Conservation (phyloP, 2,888 invertebrate genomes). For the Drosophila ochracea region DNA sequence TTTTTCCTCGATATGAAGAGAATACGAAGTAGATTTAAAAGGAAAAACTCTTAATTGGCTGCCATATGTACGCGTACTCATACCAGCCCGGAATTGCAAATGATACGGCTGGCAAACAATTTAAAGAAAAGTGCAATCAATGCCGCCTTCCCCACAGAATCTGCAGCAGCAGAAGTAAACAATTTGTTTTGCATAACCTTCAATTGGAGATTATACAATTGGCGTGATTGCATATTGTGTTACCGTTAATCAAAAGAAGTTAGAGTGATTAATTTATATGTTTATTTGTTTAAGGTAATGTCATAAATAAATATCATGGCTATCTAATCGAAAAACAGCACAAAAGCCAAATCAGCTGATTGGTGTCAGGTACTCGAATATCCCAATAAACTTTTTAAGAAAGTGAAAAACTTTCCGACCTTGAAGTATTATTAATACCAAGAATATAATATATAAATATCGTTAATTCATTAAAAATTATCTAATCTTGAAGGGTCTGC, state of each 20-base stretch:
- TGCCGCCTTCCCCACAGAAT: background rate
- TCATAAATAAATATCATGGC: slow-evolving; percentile 69
- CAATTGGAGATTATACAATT: slow-evolving; percentile 16
- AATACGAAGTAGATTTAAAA: background rate
- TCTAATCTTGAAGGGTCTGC: slow-evolving; percentile 33
- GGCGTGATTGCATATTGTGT: slow-evolving; percentile 13
- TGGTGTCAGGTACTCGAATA: background rate
- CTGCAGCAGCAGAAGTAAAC: slow-evolving; percentile 27
- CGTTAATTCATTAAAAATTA: slow-evolving; percentile 28
- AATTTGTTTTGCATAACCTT: slow-evolving; percentile 29
- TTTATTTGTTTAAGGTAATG: slow-evolving; percentile 47
- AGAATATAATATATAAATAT: slow-evolving; percentile 18
- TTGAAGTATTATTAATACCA: slow-evolving; percentile 14
- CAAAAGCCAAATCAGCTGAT: slow-evolving; percentile 20
- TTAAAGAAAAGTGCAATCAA: background rate
- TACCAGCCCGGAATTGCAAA: background rate
- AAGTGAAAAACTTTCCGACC: slow-evolving; percentile 32
- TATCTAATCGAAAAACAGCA: slow-evolving; percentile 64
- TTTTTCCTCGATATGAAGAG: slow-evolving; percentile 17
- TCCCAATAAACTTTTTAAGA: background rate
- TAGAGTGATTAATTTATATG: slow-evolving; percentile 55
- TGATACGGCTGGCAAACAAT: background rate
- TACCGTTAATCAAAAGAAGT: slow-evolving; percentile 45
- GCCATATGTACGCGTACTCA: slow-evolving; percentile 1
- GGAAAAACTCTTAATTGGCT: slow-evolving; percentile 9